Evolutionary conservation across 2,888 invertebrate genomes (phyloP), one percentile per base, ranked within the genome.

Genomic region (Lepidonotus clava): DNA sequence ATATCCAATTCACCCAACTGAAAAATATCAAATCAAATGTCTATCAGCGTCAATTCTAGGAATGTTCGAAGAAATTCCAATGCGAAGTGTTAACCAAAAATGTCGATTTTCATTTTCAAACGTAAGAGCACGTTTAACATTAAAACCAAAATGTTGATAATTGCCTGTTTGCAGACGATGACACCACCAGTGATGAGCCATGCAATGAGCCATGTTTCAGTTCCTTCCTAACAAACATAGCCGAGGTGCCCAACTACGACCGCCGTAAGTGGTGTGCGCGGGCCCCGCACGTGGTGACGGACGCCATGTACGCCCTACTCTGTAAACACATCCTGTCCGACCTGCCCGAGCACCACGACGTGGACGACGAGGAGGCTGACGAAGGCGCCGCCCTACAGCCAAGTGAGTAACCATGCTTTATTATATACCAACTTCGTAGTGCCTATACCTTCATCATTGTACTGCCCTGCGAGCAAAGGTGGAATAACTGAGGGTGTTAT

Each of bases 261-360:
- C 61, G 61, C 2, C 61, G 38, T 24, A 4, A 18, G 46, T n/a
- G 36, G 11, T 85, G 85, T 32, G 38, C 46, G 41, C 36, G 40
- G 32, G 85, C 76, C 18, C 46, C 85, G 6, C 66, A 34, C 32
- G 71, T 85, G 34, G 36, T 71, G 46, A 46, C 71, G 6, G 66
- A 85, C 14, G 67, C 66, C 46, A 85, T 85, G 85, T 85, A 85
- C 36, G 67, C 85, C 56, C 14, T 28, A 1, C 40, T 66, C 14
- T 85, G 85, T 46, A 18, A 66, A 36, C 28, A 85, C 71, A 76
- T 85, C 32, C 76, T 85, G 32, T 85, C 85, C 28, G 85, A 85
- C 41, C 34, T 71, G 18, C 46, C 51, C 1, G 71, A 85, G 36
- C 71, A 85, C 51, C 36, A 32, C 6, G 40, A 85, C 28, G 38